A percentile compares a stretch with the other conserved stretches of the same genome.
These are phyloP conservation scores for Tetramorium alpestre DNA, from an alignment of 1,140 invertebrate species.

Conservation along the genomic window DNA sequence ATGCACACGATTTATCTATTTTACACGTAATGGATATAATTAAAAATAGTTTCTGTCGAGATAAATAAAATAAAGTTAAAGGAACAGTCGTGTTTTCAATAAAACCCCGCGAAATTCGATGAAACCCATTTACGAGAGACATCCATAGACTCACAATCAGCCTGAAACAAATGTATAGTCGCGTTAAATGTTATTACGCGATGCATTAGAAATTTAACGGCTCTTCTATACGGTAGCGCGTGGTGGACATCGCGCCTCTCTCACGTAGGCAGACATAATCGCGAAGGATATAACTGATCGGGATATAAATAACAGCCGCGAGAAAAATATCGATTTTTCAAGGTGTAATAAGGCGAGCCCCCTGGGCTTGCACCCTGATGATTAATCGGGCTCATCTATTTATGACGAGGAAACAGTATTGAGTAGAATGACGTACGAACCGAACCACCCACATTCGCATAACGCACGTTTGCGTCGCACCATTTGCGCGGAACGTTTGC, in stretches of 20 bases:
- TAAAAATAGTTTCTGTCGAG: background rate
- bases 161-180: background rate
- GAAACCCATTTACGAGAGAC: background rate
- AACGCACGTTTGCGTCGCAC: slow-evolving; percentile 15
- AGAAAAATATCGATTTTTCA: slow-evolving; percentile 52
- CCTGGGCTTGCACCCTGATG: background rate
- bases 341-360: slow-evolving; percentile 24
- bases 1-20: background rate
- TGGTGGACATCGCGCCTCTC: slow-evolving; percentile 2
- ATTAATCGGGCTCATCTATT: slow-evolving; percentile 53
- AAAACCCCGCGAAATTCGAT: background rate
- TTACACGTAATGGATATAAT: background rate
- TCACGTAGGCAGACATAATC: background rate
- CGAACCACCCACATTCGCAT: slow-evolving; percentile 7
- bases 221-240: background rate
- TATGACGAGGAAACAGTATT: slow-evolving; percentile 35
- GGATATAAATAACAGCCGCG: slow-evolving; percentile 14
- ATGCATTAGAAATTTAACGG: slow-evolving; percentile 1
- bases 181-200: background rate
- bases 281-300: slow-evolving; percentile 11
- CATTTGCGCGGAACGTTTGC: slow-evolving; percentile 20
- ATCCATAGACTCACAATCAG: background rate
- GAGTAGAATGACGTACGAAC: slow-evolving; percentile 36
- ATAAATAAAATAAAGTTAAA: background rate
- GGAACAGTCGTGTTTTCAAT: background rate